These are phyloP conservation scores for Labroides dimidiatus DNA, from an alignment of 2,797 vertebrate species.

Conservation along the genomic window DNA sequence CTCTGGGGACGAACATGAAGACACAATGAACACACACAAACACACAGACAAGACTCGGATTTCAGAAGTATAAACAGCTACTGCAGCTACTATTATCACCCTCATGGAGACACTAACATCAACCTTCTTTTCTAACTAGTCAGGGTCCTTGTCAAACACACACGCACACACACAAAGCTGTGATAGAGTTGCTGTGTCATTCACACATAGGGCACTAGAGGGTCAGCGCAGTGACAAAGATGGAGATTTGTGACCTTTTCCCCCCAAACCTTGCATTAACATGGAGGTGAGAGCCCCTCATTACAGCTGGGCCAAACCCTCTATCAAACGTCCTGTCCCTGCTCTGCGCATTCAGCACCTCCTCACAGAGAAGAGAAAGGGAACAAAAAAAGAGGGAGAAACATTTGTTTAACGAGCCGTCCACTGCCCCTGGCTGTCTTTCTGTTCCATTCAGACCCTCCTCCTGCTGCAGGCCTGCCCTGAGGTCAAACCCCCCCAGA, in stretches of 20 bases:
- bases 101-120: slow-evolving; percentile 14
- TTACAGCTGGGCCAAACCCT: slow-evolving; percentile 50
- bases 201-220: slow-evolving; percentile 48
- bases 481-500: slow-evolving; percentile 66
- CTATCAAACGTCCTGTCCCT: slow-evolving; percentile 63
- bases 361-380: slow-evolving; percentile 41
- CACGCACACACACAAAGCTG: slow-evolving; percentile 28
- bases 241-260: slow-evolving; percentile 55
- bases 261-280: slow-evolving; percentile 71
- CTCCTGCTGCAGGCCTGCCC: slow-evolving; percentile 67
- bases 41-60: slow-evolving; percentile 7
- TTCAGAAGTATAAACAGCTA: slow-evolving; percentile 11
- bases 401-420: slow-evolving; percentile 78
- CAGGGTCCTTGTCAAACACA: slow-evolving; percentile 33
- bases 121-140: slow-evolving; percentile 26
- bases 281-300: slow-evolving; percentile 70
- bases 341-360: slow-evolving; percentile 56
- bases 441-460: slow-evolving; percentile 68
- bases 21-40: slow-evolving; percentile 30
- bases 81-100: slow-evolving; percentile 26
- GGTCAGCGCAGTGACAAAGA: slow-evolving; percentile 70
- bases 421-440: slow-evolving; percentile 53
- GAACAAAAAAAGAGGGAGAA: slow-evolving; percentile 68
- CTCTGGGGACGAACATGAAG: slow-evolving; percentile 30
- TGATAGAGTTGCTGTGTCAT: slow-evolving; percentile 49